phyloP scores from a whole-genome alignment of 2,797 vertebrate genomes.

The Anniella stebbinsi region DNA sequence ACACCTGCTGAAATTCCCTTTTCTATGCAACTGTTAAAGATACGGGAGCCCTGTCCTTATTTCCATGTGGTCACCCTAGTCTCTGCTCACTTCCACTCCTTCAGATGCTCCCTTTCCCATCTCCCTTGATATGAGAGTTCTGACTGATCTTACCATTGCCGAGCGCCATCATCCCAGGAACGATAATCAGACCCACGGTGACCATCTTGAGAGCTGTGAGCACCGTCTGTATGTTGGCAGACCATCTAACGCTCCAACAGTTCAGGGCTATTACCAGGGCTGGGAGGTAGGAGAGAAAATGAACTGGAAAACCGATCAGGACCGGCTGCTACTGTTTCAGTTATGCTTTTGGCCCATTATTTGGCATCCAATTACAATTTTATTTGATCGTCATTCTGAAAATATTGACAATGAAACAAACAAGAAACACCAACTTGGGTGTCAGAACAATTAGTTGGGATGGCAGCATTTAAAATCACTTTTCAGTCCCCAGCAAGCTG shows the following conservation, averaged over 20 bases:
- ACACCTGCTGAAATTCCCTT: too few relatives aligned
- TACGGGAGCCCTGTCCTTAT: too few relatives aligned
- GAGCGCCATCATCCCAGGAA: conserved; percentile 82
- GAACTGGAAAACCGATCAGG: background rate
- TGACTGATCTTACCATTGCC: conserved; percentile 73
- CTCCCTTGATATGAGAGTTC: background rate
- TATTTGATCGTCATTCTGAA: background rate
- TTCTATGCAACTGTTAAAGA: too few relatives aligned
- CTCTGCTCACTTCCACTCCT: background rate
- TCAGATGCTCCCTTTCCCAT: background rate
- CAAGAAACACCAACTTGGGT: background rate
- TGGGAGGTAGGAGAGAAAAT: conserved; percentile 44
- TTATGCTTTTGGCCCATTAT: background rate
- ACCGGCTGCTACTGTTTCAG: background rate
- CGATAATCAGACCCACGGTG: conserved; percentile 83
- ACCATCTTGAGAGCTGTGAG: conserved; percentile 83
- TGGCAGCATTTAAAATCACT: background rate
- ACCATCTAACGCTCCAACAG: conserved; percentile 84
- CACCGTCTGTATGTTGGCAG: conserved; percentile 80
- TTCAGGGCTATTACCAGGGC: conserved; percentile 83
- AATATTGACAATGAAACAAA: background rate
- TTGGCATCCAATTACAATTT: background rate
- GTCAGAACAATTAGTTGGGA: background rate
- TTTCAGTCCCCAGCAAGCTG: background rate
- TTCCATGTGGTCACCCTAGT: too few relatives aligned